Conservation (phyloP, 1,140 invertebrate genomes). For the Proales similis region DNA sequence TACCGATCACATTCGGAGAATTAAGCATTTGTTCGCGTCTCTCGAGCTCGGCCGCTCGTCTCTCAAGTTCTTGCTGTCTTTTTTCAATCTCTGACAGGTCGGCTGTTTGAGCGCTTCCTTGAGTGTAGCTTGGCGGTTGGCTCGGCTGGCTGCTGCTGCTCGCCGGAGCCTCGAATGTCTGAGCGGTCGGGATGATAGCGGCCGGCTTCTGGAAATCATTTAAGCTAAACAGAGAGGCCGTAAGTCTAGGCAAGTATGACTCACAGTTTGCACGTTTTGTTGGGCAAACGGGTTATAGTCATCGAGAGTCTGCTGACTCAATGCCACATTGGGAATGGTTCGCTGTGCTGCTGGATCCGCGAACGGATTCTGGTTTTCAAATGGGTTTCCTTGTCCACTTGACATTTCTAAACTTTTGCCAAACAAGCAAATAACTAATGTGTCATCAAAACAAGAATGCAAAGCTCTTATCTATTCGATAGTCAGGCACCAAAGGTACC, state of each 20-base stretch:
- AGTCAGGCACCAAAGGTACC: too few relatives aligned
- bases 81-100: conserved; percentile 24
- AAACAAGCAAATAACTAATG: too few relatives aligned
- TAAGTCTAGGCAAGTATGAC: background rate
- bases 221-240: background rate
- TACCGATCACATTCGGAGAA: conserved; percentile 63
- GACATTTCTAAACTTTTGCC: too few relatives aligned
- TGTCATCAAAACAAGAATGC: too few relatives aligned
- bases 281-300: conserved; percentile 85
- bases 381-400: too few relatives aligned
- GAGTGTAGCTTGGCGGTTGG: conserved; percentile 1
- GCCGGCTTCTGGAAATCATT: conserved; percentile 50
- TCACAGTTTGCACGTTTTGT: conserved; percentile 4
- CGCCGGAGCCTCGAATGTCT: background rate
- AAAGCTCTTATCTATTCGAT: too few relatives aligned
- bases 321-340: background rate
- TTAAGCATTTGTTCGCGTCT: conserved; percentile 78
- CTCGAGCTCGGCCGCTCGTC: conserved; percentile 74
- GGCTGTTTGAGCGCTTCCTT: conserved; percentile 4
- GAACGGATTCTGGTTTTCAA: background rate
- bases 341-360: conserved; percentile 15
- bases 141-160: background rate
- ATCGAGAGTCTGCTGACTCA: conserved; percentile 58
- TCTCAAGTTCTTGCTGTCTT: conserved; percentile 61
- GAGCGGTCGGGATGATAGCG: conserved; percentile 32